Evolutionary conservation across 2,797 vertebrate species (phyloP).

Genomic region (Coilia nasus): DNA sequence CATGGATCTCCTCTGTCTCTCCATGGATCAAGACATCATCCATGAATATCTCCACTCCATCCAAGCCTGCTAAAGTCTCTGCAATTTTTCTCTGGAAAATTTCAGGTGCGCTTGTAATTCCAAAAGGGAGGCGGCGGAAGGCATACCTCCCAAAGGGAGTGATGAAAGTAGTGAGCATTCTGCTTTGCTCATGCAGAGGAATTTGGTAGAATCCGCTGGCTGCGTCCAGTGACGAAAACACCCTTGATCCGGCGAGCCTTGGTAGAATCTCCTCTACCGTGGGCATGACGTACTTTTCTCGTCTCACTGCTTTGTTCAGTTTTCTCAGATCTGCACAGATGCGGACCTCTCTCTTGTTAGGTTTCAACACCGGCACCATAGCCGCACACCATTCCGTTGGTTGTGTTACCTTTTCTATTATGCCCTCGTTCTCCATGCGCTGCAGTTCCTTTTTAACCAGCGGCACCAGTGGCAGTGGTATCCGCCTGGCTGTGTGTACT

Average conservation of each 20-base stretch:
- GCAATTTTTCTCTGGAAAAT: too few relatives aligned
- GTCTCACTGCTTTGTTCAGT: constrained; percentile 3
- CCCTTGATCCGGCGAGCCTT: neutral
- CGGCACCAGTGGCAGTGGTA: constrained; percentile 27
- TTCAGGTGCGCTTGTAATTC: too few relatives aligned
- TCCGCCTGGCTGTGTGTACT: constrained; percentile 26
- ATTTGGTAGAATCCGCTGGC: constrained; percentile 39
- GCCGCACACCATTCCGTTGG: constrained; percentile 30
- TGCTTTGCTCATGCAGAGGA: constrained; percentile 32
- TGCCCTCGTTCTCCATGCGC: constrained; percentile 35
- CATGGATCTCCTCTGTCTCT: too few relatives aligned
- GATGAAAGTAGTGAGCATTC: too few relatives aligned
- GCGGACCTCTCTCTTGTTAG: constrained; percentile 17
- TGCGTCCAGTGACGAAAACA: constrained; percentile 38
- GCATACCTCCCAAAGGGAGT: too few relatives aligned
- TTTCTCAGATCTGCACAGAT: constrained; percentile 23
- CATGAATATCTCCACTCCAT: too few relatives aligned
- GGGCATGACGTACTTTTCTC: constrained; percentile 16
- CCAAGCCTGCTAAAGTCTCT: too few relatives aligned
- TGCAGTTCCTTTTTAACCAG: constrained; percentile 41
- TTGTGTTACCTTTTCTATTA: neutral
- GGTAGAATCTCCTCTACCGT: neutral
- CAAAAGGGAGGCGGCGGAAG: too few relatives aligned
- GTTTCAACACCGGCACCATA: constrained; percentile 39
- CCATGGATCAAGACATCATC: too few relatives aligned